Conservation (phyloP, 2,113 vertebrate species). For the Lepus americanus region DNA sequence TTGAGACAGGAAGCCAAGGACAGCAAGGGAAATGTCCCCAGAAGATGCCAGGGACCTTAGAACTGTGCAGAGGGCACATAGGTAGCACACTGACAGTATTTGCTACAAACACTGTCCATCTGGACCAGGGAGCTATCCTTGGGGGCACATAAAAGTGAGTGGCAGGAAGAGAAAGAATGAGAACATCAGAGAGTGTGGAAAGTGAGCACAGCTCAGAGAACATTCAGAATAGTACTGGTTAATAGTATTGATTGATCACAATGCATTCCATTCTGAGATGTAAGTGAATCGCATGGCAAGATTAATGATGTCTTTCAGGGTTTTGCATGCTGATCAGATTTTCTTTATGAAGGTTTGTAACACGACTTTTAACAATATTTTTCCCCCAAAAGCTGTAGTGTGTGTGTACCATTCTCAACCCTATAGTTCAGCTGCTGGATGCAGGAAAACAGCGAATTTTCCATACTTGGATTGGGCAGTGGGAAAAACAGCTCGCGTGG, state of each 20-base stretch:
- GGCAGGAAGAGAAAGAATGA: neutral
- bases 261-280: neutral
- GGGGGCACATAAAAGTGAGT: neutral
- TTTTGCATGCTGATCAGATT: constrained; percentile 19
- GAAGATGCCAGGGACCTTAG: neutral
- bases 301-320: neutral
- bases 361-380: constrained; percentile 2
- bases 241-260: neutral
- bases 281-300: neutral
- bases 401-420: too few species aligned
- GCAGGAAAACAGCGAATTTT: neutral
- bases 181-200: constrained; percentile 10
- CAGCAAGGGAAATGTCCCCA: neutral
- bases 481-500: neutral
- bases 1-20: neutral
- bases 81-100: neutral
- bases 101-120: neutral
- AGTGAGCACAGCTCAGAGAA: neutral
- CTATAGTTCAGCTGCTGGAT: neutral
- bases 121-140: neutral
- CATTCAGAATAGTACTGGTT: neutral
- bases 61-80: neutral
- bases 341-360: constrained; percentile 4
- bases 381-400: neutral
- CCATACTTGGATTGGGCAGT: neutral